Base-by-base conservation (phyloP, 1,140 invertebrate genomes). In the Papilio helenus region DNA sequence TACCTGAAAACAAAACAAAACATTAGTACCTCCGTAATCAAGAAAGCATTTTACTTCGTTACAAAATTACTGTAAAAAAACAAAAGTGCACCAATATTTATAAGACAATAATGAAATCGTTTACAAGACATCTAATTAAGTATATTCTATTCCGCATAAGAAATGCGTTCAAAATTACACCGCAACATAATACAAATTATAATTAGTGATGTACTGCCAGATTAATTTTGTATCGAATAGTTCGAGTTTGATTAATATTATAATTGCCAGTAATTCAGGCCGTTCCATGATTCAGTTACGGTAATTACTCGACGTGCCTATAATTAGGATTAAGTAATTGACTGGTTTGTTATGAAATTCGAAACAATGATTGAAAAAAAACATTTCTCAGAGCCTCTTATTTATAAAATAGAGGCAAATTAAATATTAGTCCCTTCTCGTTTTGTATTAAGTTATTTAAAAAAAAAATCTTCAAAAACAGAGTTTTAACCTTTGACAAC, bases 191-290 rank as follows among this genome's bases (percentile, higher is more conserved):
- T 10, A 73, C 18, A 23, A 29, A 26, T 20, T 7, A 46, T 68
- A 29, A 29, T 34, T 29, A 68, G 26, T 34, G 26, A 68, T 68
- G 14, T 34, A 29, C 61, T 16, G 14, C 12, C 26, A 68, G 4
- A 29, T 29, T 14, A 26, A 68, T n/a, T 42, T 16, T n/a, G 44
- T 26, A 74, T 26, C 39, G 71, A 34, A 34, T 20, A 5, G 18
- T 16, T 72, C 44, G 72, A 49, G 39, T 16, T 51, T 44, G 42
- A 74, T 74, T 74, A 74, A 74, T 74, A 26, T 26, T 74, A 49
- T 74, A 74, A 74, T 74, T 74, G 44, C 20, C 10, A 46, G 20
- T 49, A 74, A 74, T 74, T 74, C 23, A 74, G 72, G 72, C 72
- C 72, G 72, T 74, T 74, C 42, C 72, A 16, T 74, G 72, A 14